Percentiles rank a stretch among this genome's conserved stretches.
Conservation (phyloP, 2,797 vertebrate genomes). For the Pogoniulus pusillus region DNA sequence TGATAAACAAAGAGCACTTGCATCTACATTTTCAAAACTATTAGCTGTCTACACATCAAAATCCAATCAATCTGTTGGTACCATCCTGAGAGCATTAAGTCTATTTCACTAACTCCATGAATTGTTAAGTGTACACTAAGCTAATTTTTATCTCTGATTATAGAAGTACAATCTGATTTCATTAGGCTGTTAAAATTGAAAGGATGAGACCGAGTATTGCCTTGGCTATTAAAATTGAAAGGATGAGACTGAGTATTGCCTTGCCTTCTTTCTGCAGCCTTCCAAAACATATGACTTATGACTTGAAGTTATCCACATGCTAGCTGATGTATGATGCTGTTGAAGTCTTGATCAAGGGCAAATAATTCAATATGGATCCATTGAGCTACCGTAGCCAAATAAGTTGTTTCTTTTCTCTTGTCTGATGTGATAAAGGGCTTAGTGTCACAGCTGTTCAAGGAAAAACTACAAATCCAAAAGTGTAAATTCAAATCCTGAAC, state of each 20-base stretch:
- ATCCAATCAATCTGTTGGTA: not conserved
- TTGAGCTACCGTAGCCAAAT: not conserved
- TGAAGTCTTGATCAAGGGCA: not conserved
- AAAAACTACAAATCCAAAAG: not conserved
- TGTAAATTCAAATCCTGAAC: not conserved
- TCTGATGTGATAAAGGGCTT: conserved; percentile 26
- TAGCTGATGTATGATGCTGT: not conserved
- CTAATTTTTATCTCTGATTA: not conserved
- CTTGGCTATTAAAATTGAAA: not conserved
- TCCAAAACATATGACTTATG: not conserved
- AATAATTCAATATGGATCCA: not conserved
- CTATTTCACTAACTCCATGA: not conserved
- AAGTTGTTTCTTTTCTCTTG: not conserved
- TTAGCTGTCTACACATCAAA: not conserved
- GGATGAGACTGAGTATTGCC: not conserved
- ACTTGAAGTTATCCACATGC: not conserved
- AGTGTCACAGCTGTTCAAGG: not conserved
- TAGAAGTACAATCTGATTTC: not conserved
- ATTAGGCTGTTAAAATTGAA: not conserved
- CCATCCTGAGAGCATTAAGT: not conserved
- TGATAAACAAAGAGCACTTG: not conserved
- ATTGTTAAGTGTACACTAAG: not conserved
- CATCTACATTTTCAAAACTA: not conserved
- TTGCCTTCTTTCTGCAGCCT: not conserved
- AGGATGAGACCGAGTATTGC: not conserved